phyloP scores from a whole-genome alignment of 1,140 invertebrate species.

The Drosophila varians region DNA sequence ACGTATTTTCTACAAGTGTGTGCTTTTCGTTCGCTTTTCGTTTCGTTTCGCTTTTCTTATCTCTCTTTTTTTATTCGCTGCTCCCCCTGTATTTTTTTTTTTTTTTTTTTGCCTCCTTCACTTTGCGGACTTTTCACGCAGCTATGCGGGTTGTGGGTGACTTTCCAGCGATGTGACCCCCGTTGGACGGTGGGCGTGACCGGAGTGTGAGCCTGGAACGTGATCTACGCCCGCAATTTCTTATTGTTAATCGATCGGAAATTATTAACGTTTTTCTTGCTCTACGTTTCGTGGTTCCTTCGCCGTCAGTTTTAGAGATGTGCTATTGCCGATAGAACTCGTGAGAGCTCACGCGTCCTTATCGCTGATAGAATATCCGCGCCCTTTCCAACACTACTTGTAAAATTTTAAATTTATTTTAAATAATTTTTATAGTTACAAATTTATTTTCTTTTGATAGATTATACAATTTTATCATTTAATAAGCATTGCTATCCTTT shows the following conservation, averaged over 20 bases:
- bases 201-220: not conserved
- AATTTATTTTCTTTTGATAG: not conserved
- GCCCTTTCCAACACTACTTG: not conserved
- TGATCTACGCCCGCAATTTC: constrained; percentile 29
- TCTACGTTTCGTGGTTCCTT: constrained; percentile 11
- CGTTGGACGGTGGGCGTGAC: constrained; percentile 13
- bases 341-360: not conserved
- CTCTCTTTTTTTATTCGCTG: constrained; percentile 24
- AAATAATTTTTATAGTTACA: not conserved
- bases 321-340: not conserved
- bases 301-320: constrained; percentile 2
- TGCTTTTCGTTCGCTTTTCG: not conserved
- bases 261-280: constrained; percentile 26
- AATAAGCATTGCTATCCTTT: no score
- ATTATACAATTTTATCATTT: no score
- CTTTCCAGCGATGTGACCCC: constrained; percentile 8
- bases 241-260: constrained; percentile 37
- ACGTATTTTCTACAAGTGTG: constrained; percentile 21
- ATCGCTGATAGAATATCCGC: not conserved
- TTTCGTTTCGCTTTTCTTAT: constrained; percentile 27
- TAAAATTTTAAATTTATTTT: not conserved
- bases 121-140: constrained; percentile 3
- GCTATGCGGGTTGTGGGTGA: not conserved
- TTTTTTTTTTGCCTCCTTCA: constrained; percentile 17
- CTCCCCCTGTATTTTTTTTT: constrained; percentile 36